Evolutionary conservation across 2,113 vertebrate genomes (phyloP).

Genomic region (Strigops habroptila): DNA sequence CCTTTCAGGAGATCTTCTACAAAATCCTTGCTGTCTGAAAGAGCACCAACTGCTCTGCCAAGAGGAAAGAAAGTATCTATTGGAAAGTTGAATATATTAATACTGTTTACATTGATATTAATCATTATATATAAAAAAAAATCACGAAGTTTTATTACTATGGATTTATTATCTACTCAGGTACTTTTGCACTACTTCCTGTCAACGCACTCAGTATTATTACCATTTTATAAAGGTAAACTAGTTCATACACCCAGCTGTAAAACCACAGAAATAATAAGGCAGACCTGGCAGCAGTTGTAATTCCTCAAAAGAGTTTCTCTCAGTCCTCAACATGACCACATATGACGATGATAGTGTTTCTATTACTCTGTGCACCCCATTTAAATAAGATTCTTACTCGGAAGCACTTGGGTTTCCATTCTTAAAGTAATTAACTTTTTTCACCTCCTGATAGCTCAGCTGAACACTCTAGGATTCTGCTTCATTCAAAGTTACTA

Average conservation of each 20-base stretch:
- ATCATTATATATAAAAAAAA: not conserved
- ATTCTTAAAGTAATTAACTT: not conserved
- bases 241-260: not conserved
- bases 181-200: not conserved
- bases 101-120: not conserved
- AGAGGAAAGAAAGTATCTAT: conserved; percentile 8
- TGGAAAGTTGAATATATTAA: not conserved
- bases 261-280: not conserved
- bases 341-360: not conserved
- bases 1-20: conserved; percentile 83
- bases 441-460: not conserved
- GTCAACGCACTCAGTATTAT: not conserved
- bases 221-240: not conserved
- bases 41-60: conserved; percentile 78
- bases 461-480: not conserved
- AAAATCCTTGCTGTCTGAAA: conserved; percentile 76
- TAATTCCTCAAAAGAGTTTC: not conserved
- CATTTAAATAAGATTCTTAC: not conserved
- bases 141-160: not conserved
- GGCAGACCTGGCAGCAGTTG: not conserved
- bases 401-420: not conserved
- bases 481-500: not conserved
- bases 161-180: not conserved
- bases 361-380: not conserved
- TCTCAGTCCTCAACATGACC: not conserved